Evolutionary conservation across 2,797 vertebrate genomes (phyloP).

Genomic region (Arnoldichthys spilopterus): DNA sequence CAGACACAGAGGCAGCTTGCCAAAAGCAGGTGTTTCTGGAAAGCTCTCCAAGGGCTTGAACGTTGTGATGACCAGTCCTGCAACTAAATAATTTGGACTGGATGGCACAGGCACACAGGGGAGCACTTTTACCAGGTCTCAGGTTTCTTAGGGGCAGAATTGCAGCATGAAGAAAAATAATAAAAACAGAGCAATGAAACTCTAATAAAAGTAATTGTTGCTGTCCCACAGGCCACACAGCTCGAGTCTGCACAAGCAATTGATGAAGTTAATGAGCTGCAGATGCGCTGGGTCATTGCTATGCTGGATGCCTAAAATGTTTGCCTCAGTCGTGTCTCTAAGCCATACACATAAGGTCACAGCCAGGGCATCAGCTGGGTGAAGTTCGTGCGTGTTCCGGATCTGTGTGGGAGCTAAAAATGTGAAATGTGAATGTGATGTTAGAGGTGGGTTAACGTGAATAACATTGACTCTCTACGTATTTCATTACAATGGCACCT

Average conservation of each 20-base stretch:
- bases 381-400: background rate
- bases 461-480: too few species aligned
- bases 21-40: too few species aligned
- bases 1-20: too few species aligned
- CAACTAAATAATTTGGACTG: too few species aligned
- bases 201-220: background rate
- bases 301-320: background rate
- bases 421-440: too few species aligned
- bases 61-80: too few species aligned
- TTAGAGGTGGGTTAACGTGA: too few species aligned
- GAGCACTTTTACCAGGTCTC: too few species aligned
- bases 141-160: too few species aligned
- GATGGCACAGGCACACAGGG: too few species aligned
- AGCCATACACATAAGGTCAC: constrained; percentile 2
- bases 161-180: background rate
- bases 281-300: background rate
- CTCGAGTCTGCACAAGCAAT: background rate
- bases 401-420: background rate
- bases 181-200: background rate
- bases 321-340: background rate
- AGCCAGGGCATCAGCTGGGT: background rate
- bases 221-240: background rate
- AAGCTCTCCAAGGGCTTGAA: too few species aligned
- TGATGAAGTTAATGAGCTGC: constrained; percentile 6
- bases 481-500: too few species aligned